Percentiles rank a stretch among this genome's conserved stretches.
Evolutionary conservation across 2,113 vertebrate species (phyloP).

Genomic region (Podarcis cretensis): DNA sequence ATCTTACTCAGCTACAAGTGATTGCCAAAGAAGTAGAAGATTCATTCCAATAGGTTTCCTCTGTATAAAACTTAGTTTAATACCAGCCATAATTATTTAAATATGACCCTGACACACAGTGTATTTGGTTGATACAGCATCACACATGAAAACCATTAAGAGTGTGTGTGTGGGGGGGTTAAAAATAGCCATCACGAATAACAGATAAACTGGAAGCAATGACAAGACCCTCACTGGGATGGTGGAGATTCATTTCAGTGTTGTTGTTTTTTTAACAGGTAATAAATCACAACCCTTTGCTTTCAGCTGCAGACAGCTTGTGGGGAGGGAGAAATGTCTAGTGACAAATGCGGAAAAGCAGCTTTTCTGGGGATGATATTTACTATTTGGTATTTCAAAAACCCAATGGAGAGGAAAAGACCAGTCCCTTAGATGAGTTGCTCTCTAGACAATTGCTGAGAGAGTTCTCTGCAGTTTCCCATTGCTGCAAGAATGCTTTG

Average conservation of each 20-base stretch:
- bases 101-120: neutral
- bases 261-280: constrained; percentile 4
- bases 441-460: neutral
- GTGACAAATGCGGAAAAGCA: constrained; percentile 36
- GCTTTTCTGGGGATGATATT: constrained; percentile 35
- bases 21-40: no score
- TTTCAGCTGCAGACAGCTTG: constrained; percentile 31
- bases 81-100: neutral
- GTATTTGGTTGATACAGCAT: neutral
- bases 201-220: neutral
- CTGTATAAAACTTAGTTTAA: no score
- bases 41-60: no score
- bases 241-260: neutral
- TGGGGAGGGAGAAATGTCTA: neutral
- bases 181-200: constrained; percentile 7
- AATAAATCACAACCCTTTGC: neutral
- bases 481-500: constrained; percentile 2
- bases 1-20: no score
- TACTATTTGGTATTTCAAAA: constrained; percentile 40
- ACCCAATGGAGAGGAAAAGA: neutral
- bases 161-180: neutral
- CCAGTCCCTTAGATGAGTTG: neutral
- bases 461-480: neutral
- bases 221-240: neutral
- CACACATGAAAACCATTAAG: neutral